phyloP scores from a whole-genome alignment of 2,113 vertebrate species.

The Pseudopipra pipra region DNA sequence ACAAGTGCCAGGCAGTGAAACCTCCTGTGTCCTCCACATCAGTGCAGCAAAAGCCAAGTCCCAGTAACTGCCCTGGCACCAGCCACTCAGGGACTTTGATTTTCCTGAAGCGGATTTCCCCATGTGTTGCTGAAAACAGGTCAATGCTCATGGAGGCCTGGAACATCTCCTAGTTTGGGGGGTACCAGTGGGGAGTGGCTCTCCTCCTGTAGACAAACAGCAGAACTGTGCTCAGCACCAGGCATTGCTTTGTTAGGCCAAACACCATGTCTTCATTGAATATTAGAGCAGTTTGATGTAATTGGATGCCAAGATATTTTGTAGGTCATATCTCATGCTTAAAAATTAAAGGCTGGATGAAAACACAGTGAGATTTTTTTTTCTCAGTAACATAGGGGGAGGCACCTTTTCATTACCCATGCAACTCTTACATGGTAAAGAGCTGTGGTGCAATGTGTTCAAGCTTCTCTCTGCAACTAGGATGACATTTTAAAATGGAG shows the following conservation, averaged over 20 bases:
- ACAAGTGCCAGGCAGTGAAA: not conserved
- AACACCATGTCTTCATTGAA: not conserved
- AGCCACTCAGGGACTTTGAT: rapidly evolving
- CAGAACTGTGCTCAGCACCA: not conserved
- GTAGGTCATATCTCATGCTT: not conserved
- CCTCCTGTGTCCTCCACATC: not conserved
- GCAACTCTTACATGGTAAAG: not conserved
- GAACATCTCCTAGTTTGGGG: not conserved
- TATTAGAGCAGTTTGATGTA: not conserved
- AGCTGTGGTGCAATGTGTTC: not conserved
- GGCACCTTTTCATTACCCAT: not conserved
- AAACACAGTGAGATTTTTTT: not conserved
- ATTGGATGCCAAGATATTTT: not conserved
- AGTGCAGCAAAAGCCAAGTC: not conserved
- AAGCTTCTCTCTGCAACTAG: not conserved
- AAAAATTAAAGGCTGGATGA: not conserved
- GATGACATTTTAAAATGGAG: not conserved
- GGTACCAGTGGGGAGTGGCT: not conserved
- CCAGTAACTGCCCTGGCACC: not conserved
- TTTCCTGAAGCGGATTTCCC: not conserved
- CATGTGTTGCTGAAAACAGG: not conserved
- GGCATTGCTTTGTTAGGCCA: not conserved
- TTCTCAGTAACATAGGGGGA: not conserved
- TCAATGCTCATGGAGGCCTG: not conserved
- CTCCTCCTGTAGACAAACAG: no score